These are phyloP conservation scores for Isaurus tuberculatus DNA, from an alignment of 92 coral and sea anemone species.

Conservation along the genomic window DNA sequence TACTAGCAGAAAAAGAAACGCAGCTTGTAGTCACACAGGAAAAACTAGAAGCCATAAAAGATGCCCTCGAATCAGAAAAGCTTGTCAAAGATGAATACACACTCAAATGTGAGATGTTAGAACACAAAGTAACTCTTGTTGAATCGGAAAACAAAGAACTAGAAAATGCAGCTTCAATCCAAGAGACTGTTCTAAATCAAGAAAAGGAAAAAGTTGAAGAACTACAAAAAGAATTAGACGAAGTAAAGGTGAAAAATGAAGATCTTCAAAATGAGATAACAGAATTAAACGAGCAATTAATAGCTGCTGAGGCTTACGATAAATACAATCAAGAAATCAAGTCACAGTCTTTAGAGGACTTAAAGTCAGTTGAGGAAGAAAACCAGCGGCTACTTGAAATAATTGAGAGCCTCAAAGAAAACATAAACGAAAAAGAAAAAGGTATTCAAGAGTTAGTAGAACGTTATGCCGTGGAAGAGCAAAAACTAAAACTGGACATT, in stretches of 20 bases:
- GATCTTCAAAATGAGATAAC: slow-evolving; percentile 63
- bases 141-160: slow-evolving; percentile 70
- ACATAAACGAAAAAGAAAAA: slow-evolving; percentile 74
- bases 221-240: slow-evolving; percentile 51
- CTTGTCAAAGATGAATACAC: slow-evolving; percentile 72
- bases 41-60: slow-evolving; percentile 59
- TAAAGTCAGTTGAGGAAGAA: slow-evolving; percentile 78
- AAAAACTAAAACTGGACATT: slow-evolving; percentile 71
- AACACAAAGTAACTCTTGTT: slow-evolving; percentile 61
- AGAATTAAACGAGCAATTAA: slow-evolving; percentile 75
- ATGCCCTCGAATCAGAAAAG: slow-evolving; percentile 72
- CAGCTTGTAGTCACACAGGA: slow-evolving; percentile 41
- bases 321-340: slow-evolving; percentile 80
- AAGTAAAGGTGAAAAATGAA: slow-evolving; percentile 56
- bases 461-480: slow-evolving; percentile 86
- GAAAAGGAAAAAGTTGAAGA: slow-evolving; percentile 58
- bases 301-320: slow-evolving; percentile 75
- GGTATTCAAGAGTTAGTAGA: slow-evolving; percentile 85
- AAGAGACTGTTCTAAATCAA: slow-evolving; percentile 60
- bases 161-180: slow-evolving; percentile 52
- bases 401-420: slow-evolving; percentile 72
- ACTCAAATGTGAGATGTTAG: slow-evolving; percentile 77
- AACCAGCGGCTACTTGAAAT: slow-evolving; percentile 72
- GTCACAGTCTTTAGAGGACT: slow-evolving; percentile 77
- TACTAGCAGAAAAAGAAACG: slow-evolving; percentile 17